Percentiles rank a stretch among this genome's conserved stretches.
These are phyloP conservation scores for Anoplopoma fimbria DNA, from an alignment of 2,113 vertebrate species.

Conservation along the genomic window DNA sequence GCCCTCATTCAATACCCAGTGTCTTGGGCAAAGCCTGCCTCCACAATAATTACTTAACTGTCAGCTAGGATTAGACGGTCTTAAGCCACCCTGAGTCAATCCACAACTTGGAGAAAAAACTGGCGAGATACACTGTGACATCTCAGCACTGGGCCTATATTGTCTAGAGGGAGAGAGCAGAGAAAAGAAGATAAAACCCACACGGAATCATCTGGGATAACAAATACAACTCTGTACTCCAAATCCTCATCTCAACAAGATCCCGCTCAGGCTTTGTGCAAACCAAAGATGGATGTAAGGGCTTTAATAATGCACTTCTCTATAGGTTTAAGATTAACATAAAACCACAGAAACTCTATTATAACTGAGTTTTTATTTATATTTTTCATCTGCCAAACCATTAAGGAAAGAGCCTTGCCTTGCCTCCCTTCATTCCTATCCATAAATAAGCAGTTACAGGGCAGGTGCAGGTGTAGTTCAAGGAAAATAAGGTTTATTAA, in stretches of 20 bases:
- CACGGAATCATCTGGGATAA: slow-evolving; percentile 62
- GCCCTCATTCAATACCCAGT: slow-evolving; percentile 69
- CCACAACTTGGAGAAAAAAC: slow-evolving; percentile 52
- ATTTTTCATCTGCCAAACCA: neutral
- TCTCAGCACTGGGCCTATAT: slow-evolving; percentile 52
- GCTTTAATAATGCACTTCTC: slow-evolving; percentile 64
- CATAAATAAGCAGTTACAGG: neutral
- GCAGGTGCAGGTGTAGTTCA: neutral
- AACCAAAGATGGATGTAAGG: slow-evolving; percentile 54
- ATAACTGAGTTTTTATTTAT: neutral
- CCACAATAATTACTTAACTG: slow-evolving; percentile 81
- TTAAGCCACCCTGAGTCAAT: slow-evolving; percentile 71
- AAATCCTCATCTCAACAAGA: slow-evolving; percentile 65
- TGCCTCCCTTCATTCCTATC: neutral
- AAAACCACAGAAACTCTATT: slow-evolving; percentile 7
- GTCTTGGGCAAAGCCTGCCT: slow-evolving; percentile 69
- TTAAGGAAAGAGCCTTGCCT: neutral
- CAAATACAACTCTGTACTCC: slow-evolving; percentile 61
- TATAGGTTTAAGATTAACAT: slow-evolving; percentile 44
- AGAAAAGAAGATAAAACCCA: slow-evolving; percentile 41
- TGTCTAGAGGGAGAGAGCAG: slow-evolving; percentile 43
- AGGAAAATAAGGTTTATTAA: neutral
- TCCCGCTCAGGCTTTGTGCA: slow-evolving; percentile 62
- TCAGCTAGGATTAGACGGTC: slow-evolving; percentile 76
- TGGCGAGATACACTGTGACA: slow-evolving; percentile 62